A percentile compares a stretch with the other conserved stretches of the same genome.
phyloP scores from a whole-genome alignment of 2,797 vertebrate species.

The Peromyscus attwateri region DNA sequence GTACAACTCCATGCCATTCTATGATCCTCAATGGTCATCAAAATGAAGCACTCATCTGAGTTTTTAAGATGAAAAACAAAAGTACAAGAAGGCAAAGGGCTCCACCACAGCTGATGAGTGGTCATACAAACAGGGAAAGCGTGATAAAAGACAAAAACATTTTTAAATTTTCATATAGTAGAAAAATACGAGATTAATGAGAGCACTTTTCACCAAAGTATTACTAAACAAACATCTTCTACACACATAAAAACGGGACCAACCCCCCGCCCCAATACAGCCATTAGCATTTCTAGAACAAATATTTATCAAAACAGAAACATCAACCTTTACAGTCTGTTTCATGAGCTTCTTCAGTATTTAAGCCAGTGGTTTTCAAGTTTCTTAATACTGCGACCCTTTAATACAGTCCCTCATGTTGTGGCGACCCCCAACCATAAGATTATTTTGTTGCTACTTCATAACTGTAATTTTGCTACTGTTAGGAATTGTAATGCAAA shows the following conservation, averaged over 20 bases:
- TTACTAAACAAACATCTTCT: slow-evolving; percentile 5
- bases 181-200: neutral
- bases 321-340: neutral
- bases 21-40: neutral
- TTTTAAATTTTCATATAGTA: neutral
- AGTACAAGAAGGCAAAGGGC: neutral
- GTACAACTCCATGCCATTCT: neutral
- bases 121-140: slow-evolving; percentile 18
- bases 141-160: neutral
- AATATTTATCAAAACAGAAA: slow-evolving; percentile 52
- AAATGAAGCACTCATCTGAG: neutral
- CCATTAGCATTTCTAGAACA: slow-evolving; percentile 47
- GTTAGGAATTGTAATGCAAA: neutral
- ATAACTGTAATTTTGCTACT: neutral
- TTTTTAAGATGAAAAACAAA: slow-evolving; percentile 44
- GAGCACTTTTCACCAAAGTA: neutral
- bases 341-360: neutral
- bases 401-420: neutral
- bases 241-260: neutral
- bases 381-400: neutral
- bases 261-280: neutral
- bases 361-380: neutral
- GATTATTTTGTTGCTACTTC: neutral
- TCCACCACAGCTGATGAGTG: neutral
- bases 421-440: neutral